Base-by-base conservation (phyloP, 2,113 vertebrate genomes). In the Grallaria varia region DNA sequence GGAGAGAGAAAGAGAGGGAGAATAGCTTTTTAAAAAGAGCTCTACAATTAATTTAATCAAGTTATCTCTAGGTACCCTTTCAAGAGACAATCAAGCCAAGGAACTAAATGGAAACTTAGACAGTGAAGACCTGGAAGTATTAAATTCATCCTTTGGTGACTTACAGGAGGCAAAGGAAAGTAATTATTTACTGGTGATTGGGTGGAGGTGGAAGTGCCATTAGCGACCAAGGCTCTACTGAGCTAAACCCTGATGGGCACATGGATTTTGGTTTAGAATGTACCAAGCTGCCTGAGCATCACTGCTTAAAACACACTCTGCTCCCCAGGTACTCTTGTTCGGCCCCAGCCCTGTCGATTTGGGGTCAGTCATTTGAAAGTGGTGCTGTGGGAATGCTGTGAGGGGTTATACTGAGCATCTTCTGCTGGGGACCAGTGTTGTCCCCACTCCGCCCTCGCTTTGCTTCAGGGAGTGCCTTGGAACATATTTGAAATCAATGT, bases 31-130 rank as follows among this genome's bases (percentile, higher is more conserved):
- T 76, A n/a, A 85, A 91, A 93, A 84, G 85, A 94, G 89, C 68
- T 85, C 63, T 9, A 73, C 90, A 94, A 96, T 96, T 97, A 95
- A 97, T 96, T 94, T 80, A 93, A 96, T 91, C 84, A 67, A 91
- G 90, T 95, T 97, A 97, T 94, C 93, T 95, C 89, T 71, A 74
- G 92, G 59, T 94, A 86, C 81, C 68, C 85, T 93, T 90, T 91
- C 75, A 93, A 81, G 86, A 95, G 90, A 90, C 67, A 79, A 84
- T 95, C 93, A 90, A 90, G 78, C 91, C 69, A 66, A 93, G 74
- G 85, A 94, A 91, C 81, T 95, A 87, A 91, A 95, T 83, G 89
- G 89, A 96, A 96, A 87, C 81, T 56, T 84, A 87, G 90, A 84
- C 50, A 56, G 77, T 23, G 64, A 87, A 85, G 94, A 94, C 71